Evolutionary conservation across 2,797 vertebrate genomes (phyloP), one percentile per base, ranked within the genome.

Genomic region (Alosa sapidissima): DNA sequence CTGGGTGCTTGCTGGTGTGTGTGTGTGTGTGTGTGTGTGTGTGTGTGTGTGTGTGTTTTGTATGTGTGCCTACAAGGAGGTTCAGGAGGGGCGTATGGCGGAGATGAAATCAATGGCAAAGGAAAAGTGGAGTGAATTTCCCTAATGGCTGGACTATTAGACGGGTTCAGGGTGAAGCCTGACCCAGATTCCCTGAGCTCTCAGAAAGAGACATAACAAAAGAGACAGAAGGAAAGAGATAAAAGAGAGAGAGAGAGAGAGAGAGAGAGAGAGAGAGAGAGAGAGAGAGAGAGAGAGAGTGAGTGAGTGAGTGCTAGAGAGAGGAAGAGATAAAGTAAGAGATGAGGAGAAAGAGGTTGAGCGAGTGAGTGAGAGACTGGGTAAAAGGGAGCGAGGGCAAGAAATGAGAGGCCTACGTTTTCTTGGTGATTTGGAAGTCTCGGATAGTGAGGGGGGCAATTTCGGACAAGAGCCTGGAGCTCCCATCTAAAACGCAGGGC

Each of bases 101-200:
- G 93, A 95, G 94, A 93, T 93, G 91, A 95, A 95, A 95, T 96
- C 95, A 91, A 95, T 96, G 93, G 93, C 93, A 89, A 90, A 90
- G 91, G 89, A 91, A 93, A 94, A 91, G 92, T 90, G 93, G 92
- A 94, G 90, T 90, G 93, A 93, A 95, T 95, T 94, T 95, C 94
- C 94, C 94, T 95, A 95, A 95, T 95, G 94, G 95, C 93, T 93
- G 90, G 87, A 93, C 94, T 95, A 94, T 95, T 95, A 96, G 94
- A 94, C 94, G 93, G 65, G 92, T 93, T 93, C 92, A 95, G 95
- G 11, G 65, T 41, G 95, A 94, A 92, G 90, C 91, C 91, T 94
- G 94, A 95, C 93, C 95, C 92, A 88, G 33, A 86, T 93, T 94
- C 89, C 91, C 91, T 91, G 87, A 87, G 91, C 92, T 89, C 65